phyloP scores from a whole-genome alignment of 2,888 invertebrate species.

The Pedicia rivosa region DNA sequence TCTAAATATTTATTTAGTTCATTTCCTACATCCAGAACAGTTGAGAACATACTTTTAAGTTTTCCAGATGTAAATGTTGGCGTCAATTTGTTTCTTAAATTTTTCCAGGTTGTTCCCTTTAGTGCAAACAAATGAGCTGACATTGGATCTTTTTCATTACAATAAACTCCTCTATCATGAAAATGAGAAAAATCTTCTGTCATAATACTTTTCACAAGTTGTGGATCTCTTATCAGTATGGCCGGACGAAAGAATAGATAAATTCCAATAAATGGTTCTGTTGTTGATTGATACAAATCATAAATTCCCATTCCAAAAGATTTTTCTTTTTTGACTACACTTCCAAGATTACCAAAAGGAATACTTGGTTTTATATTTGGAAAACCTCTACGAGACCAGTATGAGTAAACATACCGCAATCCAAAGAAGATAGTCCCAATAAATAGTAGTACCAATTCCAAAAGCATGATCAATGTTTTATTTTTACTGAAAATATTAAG shows the following conservation, averaged over 20 bases:
- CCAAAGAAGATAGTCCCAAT: no score
- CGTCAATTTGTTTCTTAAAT: slow-evolving; percentile 41
- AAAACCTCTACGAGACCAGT: slow-evolving; percentile 43
- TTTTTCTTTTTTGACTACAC: slow-evolving; percentile 35
- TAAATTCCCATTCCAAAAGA: slow-evolving; percentile 44
- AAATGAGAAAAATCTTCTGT: slow-evolving; percentile 46
- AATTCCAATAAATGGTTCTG: slow-evolving; percentile 35
- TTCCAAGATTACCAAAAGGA: slow-evolving; percentile 44
- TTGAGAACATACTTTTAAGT: slow-evolving; percentile 44
- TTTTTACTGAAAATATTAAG: no score
- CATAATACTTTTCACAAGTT: slow-evolving; percentile 41
- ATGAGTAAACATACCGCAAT: slow-evolving; percentile 18
- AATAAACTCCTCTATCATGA: slow-evolving; percentile 45
- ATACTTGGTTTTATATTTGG: slow-evolving; percentile 38
- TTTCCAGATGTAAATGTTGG: slow-evolving; percentile 52
- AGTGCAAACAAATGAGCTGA: slow-evolving; percentile 42
- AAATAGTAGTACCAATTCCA: no score
- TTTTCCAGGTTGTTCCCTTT: slow-evolving; percentile 43
- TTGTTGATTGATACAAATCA: slow-evolving; percentile 35
- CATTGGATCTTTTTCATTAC: slow-evolving; percentile 42
- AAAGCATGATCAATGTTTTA: no score
- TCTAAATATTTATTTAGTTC: slow-evolving; percentile 34
- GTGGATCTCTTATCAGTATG: slow-evolving; percentile 43
- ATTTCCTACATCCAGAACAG: slow-evolving; percentile 38
- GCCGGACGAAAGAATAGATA: slow-evolving; percentile 44